Conservation (phyloP, 2,113 vertebrate species). For the Acrocephalus arundinaceus region DNA sequence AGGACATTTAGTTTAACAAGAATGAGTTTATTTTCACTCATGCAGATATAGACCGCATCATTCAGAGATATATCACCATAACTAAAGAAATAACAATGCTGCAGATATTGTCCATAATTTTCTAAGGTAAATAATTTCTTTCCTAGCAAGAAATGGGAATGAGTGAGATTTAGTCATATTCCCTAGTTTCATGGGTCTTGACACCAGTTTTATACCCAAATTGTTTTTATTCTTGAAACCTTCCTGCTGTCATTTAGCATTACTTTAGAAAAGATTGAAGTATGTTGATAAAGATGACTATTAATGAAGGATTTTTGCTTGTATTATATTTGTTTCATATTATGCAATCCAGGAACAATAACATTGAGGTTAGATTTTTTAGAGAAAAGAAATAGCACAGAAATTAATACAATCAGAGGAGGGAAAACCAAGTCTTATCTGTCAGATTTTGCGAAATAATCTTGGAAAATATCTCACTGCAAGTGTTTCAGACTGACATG, state of each 20-base stretch:
- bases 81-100: neutral
- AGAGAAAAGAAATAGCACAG: neutral
- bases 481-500: neutral
- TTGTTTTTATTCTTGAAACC: neutral
- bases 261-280: neutral
- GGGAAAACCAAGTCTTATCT: neutral
- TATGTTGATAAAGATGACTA: neutral
- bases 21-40: neutral
- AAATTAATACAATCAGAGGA: neutral
- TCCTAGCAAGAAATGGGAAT: neutral
- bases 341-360: neutral
- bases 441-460: neutral
- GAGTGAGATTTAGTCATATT: neutral
- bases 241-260: neutral
- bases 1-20: neutral
- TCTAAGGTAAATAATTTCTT: neutral
- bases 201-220: fast-evolving
- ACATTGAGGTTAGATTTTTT: neutral
- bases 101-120: neutral
- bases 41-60: neutral
- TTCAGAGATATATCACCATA: neutral
- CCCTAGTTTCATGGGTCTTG: neutral
- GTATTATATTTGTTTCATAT: neutral
- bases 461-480: neutral
- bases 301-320: neutral